Evolutionary conservation across 2,113 vertebrate genomes (phyloP).

Genomic region (Parus major): DNA sequence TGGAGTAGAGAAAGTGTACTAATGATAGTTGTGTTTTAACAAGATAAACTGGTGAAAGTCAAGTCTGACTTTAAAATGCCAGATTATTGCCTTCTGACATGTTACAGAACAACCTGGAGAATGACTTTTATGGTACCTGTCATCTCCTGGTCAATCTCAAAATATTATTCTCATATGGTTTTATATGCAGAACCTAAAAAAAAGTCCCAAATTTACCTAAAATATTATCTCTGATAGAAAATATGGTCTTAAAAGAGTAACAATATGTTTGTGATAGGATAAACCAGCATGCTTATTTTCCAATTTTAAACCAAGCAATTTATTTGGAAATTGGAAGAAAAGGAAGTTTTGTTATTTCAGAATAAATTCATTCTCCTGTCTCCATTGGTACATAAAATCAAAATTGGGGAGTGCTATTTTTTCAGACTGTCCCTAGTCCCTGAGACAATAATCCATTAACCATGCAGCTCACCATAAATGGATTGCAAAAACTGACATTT

Average conservation of each 20-base stretch:
- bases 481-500: conserved; percentile 39
- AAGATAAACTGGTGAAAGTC: neutral
- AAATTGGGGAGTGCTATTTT: conserved; percentile 53
- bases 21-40: neutral
- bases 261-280: neutral
- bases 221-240: neutral
- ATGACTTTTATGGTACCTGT: neutral
- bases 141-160: neutral
- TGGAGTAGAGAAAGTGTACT: neutral
- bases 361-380: conserved; percentile 49
- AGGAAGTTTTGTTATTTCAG: conserved; percentile 52
- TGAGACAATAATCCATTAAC: conserved; percentile 58
- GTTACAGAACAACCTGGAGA: neutral
- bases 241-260: neutral
- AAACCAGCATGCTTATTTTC: conserved; percentile 6
- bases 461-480: conserved; percentile 51
- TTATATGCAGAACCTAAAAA: neutral
- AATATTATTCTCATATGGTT: neutral
- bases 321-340: conserved; percentile 41
- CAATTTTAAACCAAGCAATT: conserved; percentile 24
- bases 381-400: conserved; percentile 38
- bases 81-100: neutral
- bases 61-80: neutral
- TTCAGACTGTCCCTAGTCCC: conserved; percentile 22
- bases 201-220: neutral